These are phyloP conservation scores for Pagrus major DNA, from an alignment of 2,113 vertebrate species.

Conservation along the genomic window DNA sequence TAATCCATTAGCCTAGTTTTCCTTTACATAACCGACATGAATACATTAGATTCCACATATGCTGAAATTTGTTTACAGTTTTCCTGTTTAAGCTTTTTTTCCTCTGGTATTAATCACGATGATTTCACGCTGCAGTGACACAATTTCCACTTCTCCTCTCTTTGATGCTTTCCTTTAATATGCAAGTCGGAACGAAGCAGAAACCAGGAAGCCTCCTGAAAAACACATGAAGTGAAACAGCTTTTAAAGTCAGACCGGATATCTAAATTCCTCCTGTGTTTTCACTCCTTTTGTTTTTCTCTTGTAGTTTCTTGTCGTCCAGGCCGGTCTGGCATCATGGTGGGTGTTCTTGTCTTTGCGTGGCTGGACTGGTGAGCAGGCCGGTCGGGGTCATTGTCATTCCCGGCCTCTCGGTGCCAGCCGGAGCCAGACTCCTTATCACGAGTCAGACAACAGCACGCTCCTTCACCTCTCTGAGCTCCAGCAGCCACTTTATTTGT, in stretches of 20 bases:
- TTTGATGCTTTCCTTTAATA: slow-evolving; percentile 29
- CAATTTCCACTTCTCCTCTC: not conserved
- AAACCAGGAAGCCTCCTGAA: not conserved
- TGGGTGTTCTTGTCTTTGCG: slow-evolving; percentile 6
- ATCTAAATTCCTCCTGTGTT: slow-evolving; percentile 8
- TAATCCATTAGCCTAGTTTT: slow-evolving; percentile 24
- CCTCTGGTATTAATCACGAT: not conserved
- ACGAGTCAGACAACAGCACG: not conserved
- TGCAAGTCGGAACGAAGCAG: slow-evolving; percentile 1
- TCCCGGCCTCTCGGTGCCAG: not conserved
- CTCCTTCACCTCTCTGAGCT: not conserved
- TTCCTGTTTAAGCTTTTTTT: not conserved
- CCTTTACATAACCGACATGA: slow-evolving; percentile 11
- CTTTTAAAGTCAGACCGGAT: not conserved
- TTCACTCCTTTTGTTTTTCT: slow-evolving; percentile 11
- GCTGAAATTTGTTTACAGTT: not conserved
- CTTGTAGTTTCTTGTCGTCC: not conserved
- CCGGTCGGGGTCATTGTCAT: not conserved
- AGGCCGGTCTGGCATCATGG: not conserved
- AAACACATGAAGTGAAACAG: not conserved
- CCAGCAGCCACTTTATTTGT: not conserved
- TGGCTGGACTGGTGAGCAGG: slow-evolving; percentile 41
- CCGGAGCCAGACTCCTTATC: not conserved
- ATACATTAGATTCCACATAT: not conserved
- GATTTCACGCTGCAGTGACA: slow-evolving; percentile 40